Evolutionary conservation across 1,140 invertebrate species (phyloP).

Genomic region (Pristionchus pacificus): DNA sequence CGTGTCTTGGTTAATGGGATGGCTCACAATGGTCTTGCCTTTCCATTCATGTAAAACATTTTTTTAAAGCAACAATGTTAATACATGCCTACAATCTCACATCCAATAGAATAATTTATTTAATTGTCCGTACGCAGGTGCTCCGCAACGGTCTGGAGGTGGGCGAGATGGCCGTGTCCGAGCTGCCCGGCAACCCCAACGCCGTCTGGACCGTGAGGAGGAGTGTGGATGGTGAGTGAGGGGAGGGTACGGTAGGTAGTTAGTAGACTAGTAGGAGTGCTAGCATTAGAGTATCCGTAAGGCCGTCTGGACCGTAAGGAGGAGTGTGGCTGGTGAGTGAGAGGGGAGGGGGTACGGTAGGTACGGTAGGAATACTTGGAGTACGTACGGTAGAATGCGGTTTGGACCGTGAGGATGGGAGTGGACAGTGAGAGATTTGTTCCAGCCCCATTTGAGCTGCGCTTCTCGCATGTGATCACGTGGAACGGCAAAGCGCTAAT

Average conservation of each 20-base stretch:
- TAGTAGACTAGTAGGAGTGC: conserved; percentile 97
- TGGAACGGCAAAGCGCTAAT: too few relatives aligned
- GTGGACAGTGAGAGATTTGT: too few relatives aligned
- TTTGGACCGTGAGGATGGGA: conserved; percentile 96
- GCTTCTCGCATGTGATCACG: too few relatives aligned
- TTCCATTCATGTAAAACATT: too few relatives aligned
- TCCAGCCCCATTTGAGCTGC: too few relatives aligned
- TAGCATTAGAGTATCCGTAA: conserved; percentile 97
- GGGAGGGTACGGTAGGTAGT: conserved; percentile 97
- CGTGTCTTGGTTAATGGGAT: too few relatives aligned
- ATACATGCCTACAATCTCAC: too few relatives aligned
- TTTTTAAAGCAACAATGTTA: too few relatives aligned
- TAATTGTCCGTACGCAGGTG: too few relatives aligned
- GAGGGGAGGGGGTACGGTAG: too few relatives aligned
- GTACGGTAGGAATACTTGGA: conserved; percentile 99
- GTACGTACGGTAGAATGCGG: conserved; percentile 96
- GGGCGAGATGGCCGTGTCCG: conserved; percentile 98
- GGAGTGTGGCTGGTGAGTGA: conserved; percentile 87
- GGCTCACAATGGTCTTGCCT: too few relatives aligned
- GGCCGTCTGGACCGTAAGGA: conserved; percentile 98
- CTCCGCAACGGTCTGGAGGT: conserved; percentile 93
- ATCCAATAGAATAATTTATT: too few relatives aligned
- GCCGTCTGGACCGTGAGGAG: conserved; percentile 98
- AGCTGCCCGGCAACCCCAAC: conserved; percentile 96
- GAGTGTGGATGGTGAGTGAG: conserved; percentile 87